Evolutionary conservation across 2,113 vertebrate genomes (phyloP), one percentile per base, ranked within the genome.

Genomic region (Hippopotamus amphibius): DNA sequence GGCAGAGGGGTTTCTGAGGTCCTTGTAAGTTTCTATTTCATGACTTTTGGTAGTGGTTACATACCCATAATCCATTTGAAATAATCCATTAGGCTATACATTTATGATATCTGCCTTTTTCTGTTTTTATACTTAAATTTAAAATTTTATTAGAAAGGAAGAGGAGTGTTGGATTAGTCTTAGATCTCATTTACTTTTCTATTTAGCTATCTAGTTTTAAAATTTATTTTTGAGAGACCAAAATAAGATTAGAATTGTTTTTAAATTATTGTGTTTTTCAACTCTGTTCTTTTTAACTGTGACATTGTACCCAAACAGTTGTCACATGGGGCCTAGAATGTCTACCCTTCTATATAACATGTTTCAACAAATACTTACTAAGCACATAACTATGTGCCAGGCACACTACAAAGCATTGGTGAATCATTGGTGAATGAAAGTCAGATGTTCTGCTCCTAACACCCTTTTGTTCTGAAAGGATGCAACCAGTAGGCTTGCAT

Each of bases 81-180:
- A 48, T n/a, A 43, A 71, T 76, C 28, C 22, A 85, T 46, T 82
- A 72, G 82, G 21, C 10, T 89, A 2, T n/a, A 14, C 4, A 43
- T 88, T 93, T 83, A 82, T 83, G 24, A 85, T 69, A 95, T 65
- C 16, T 94, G 4, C 21, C 46, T 79, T 66, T 93, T 90, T 24
- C 12, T 46, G 77, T 72, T 91, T 37, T 2, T 55, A 24, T 48
- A 59, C 30, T 92, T 95, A 17, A 48, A 72, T 71, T 89, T 3
- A 72, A 53, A 83, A 66, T 7, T 83, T 57, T 88, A 61, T 93
- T 72, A 28, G 71, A 71, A 87, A 86, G 2, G 15, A 26, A 37
- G 37, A 37, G 53, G 3, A 61, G 14, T 0, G 53, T 88, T 90
- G 13, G 19, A 57, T 74, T 87, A 63, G 57, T 15, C 65, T 59